A percentile compares a stretch with the other conserved stretches of the same genome.
phyloP scores from a whole-genome alignment of 2,113 vertebrate species.

The Ovis aries region DNA sequence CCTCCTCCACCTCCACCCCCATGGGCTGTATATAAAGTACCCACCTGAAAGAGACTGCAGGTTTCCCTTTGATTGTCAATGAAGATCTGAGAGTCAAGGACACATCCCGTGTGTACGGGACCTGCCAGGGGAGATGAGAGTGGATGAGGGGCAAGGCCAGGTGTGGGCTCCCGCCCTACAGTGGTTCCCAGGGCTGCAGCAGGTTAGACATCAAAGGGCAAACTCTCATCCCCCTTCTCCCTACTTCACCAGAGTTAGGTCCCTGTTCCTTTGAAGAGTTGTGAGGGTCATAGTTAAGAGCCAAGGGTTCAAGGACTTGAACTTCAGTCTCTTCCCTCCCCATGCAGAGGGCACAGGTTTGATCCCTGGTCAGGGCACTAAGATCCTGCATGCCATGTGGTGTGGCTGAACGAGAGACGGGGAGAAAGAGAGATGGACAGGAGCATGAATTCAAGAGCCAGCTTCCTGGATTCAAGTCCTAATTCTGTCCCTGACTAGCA shows the following conservation, averaged over 20 bases:
- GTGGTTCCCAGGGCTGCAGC: too few species aligned
- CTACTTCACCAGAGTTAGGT: neutral
- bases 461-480: neutral
- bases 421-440: too few species aligned
- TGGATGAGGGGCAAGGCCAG: neutral
- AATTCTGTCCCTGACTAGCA: neutral
- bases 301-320: neutral
- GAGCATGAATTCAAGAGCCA: neutral
- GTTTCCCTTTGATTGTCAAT: neutral
- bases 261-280: neutral
- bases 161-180: neutral
- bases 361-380: too few species aligned
- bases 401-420: too few species aligned
- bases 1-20: neutral
- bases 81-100: neutral
- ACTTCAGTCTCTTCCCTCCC: too few species aligned
- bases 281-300: neutral
- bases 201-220: neutral
- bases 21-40: fast-evolving
- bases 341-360: too few species aligned
- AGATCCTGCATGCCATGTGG: too few species aligned
- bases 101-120: neutral
- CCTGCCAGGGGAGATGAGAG: neutral
- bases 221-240: neutral
- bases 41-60: neutral